These are phyloP conservation scores for Thunnus albacares DNA, from an alignment of 2,797 vertebrate species.

Conservation along the genomic window DNA sequence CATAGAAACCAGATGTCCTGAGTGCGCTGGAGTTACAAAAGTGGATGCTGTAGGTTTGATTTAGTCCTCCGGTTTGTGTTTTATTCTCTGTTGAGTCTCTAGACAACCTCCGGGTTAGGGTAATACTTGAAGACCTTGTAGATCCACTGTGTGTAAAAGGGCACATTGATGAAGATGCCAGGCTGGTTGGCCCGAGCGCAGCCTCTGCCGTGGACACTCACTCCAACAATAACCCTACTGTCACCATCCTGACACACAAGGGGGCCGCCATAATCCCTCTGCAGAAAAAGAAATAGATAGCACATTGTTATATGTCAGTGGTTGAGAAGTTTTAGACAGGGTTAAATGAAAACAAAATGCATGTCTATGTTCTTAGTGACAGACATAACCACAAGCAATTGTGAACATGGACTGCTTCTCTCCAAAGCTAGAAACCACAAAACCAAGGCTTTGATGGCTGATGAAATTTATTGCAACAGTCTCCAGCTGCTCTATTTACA, in stretches of 20 bases:
- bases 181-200: slow-evolving; percentile 95
- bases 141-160: slow-evolving; percentile 97
- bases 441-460: slow-evolving; percentile 60
- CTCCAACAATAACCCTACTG: slow-evolving; percentile 92
- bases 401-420: slow-evolving; percentile 37
- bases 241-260: slow-evolving; percentile 95
- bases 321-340: slow-evolving; percentile 26
- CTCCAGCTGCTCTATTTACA: slow-evolving; percentile 67
- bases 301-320: slow-evolving; percentile 18
- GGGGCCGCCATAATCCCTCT: slow-evolving; percentile 97
- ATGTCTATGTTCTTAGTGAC: slow-evolving; percentile 23
- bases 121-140: slow-evolving; percentile 92
- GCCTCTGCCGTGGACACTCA: slow-evolving; percentile 95
- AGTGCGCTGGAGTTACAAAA: slow-evolving; percentile 46
- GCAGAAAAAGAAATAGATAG: slow-evolving; percentile 50
- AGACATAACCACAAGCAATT: slow-evolving; percentile 10
- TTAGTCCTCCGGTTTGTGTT: slow-evolving; percentile 27
- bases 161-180: slow-evolving; percentile 95
- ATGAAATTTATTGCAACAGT: slow-evolving; percentile 73
- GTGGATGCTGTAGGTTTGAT: slow-evolving; percentile 34
- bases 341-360: slow-evolving; percentile 41
- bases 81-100: slow-evolving; percentile 54
- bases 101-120: slow-evolving; percentile 65
- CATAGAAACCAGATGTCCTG: slow-evolving; percentile 57
- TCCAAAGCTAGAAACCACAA: slow-evolving; percentile 57